Evolutionary conservation across 2,113 vertebrate species (phyloP), one percentile per base, ranked within the genome.

Genomic region (Amphiprion ocellaris): DNA sequence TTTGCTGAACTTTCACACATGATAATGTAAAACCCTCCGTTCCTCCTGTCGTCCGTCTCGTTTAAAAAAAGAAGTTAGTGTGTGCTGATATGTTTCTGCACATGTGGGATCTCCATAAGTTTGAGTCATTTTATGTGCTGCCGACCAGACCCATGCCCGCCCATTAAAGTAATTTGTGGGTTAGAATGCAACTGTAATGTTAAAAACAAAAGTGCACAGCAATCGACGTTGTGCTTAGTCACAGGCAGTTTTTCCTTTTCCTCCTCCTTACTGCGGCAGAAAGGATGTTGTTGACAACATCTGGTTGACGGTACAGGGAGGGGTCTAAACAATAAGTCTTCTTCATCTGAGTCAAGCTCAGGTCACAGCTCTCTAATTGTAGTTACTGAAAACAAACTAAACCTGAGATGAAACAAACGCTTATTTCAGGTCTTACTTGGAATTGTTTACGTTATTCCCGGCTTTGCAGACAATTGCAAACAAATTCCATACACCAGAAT

Each of bases 141-240:
- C 69, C 19, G 66, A 79, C 60, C 86, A 86, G 87, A 78, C 79
- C 74, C 68, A 60, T 90, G 79, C 89, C 82, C 41, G 54, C 76
- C 86, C 87, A 93, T 90, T 90, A 87, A 84, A 88, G 87, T 88
- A 24, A 84, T 92, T 93, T 89, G 87, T 86, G 90, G 90, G 44
- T 82, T 89, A 54, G 74, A 81, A 79, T 74, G 83, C 41, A 84
- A 85, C 84, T 84, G 87, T 89, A 90, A 89, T 86, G 88, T 84
- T 63, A 88, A 91, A 91, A 91, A 91, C 90, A 89, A 89, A 87
- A 92, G 86, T 89, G 90, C 75, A 24, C 65, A 70, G 79, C 64
- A 74, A 80, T 84, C 23, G 15, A 26, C 50, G 33, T 65, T 59
- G 62, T 79, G 81, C 87, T 86, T 74, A 79, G 82, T 90, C 87